Conservation (phyloP, 1,140 invertebrate genomes). For the Pachyrhynchus sulphureomaculatus region DNA sequence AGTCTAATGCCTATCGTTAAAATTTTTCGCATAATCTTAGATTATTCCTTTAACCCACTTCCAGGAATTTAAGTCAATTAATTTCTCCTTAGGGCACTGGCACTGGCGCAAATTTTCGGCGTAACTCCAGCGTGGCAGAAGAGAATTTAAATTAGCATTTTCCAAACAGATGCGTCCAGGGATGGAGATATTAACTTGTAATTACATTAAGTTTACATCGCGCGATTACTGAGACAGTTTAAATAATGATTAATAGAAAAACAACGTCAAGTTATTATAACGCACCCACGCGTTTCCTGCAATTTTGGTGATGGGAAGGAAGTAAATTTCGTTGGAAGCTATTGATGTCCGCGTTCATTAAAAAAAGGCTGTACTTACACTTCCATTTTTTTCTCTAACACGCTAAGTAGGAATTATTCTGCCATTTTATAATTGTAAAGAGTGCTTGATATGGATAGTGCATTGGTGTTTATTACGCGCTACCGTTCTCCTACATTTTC, state of each 20-base stretch:
- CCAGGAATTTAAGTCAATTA: conserved; percentile 35
- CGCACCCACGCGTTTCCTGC: background rate
- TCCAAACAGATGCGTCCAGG: conserved; percentile 42
- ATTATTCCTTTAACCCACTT: background rate
- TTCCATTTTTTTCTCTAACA: too few relatives aligned
- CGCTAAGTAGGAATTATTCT: too few relatives aligned
- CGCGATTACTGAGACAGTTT: conserved; percentile 38
- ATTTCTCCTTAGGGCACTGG: conserved; percentile 31
- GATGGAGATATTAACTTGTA: conserved; percentile 44
- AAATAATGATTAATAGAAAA: conserved; percentile 45
- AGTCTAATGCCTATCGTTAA: too few relatives aligned
- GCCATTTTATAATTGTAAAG: too few relatives aligned
- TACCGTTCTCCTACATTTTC: too few relatives aligned
- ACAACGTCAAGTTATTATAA: conserved; percentile 9
- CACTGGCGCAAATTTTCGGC: conserved; percentile 31
- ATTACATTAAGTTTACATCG: conserved; percentile 44
- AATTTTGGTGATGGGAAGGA: background rate
- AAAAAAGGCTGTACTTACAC: too few relatives aligned
- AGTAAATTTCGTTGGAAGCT: too few relatives aligned
- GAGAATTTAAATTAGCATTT: conserved; percentile 43
- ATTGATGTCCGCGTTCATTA: too few relatives aligned
- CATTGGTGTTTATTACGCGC: too few relatives aligned
- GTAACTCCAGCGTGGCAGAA: conserved; percentile 2
- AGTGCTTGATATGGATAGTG: too few relatives aligned
- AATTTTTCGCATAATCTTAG: too few relatives aligned